Conservation (phyloP, 2,888 invertebrate species). For the Lasioglossum morio region DNA sequence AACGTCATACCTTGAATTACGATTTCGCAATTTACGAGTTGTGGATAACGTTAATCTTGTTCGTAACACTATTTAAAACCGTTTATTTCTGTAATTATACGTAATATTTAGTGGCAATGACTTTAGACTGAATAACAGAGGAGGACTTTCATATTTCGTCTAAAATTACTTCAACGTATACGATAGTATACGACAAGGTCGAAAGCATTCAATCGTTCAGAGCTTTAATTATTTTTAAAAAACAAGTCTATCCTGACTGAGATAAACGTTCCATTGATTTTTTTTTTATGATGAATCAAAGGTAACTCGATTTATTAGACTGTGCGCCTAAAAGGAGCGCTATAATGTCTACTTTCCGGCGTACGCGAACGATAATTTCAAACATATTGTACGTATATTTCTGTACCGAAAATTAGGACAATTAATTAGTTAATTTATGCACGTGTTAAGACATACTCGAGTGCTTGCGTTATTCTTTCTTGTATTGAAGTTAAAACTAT, state of each 20-base stretch:
- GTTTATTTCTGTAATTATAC: neutral
- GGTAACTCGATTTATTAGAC: slow-evolving; percentile 12
- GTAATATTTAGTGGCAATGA: neutral
- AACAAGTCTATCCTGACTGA: slow-evolving; percentile 8
- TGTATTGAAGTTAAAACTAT: neutral
- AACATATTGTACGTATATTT: neutral
- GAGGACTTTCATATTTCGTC: neutral
- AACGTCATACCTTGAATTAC: slow-evolving; percentile 26
- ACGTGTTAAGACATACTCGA: neutral
- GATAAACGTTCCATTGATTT: slow-evolving; percentile 31
- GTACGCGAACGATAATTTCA: neutral
- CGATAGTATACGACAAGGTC: slow-evolving; percentile 22
- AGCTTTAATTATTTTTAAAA: slow-evolving; percentile 32
- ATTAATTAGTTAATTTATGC: neutral
- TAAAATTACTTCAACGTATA: neutral
- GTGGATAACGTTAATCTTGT: neutral
- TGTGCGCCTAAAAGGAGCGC: neutral
- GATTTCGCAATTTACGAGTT: slow-evolving; percentile 9
- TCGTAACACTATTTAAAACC: neutral
- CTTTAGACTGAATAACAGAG: neutral
- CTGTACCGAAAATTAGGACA: neutral
- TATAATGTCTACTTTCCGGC: slow-evolving; percentile 2
- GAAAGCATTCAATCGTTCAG: slow-evolving; percentile 18
- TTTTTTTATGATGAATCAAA: slow-evolving; percentile 37
- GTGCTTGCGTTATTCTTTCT: neutral